phyloP scores from a whole-genome alignment of 2,113 vertebrate genomes.

The Mobula hypostoma region DNA sequence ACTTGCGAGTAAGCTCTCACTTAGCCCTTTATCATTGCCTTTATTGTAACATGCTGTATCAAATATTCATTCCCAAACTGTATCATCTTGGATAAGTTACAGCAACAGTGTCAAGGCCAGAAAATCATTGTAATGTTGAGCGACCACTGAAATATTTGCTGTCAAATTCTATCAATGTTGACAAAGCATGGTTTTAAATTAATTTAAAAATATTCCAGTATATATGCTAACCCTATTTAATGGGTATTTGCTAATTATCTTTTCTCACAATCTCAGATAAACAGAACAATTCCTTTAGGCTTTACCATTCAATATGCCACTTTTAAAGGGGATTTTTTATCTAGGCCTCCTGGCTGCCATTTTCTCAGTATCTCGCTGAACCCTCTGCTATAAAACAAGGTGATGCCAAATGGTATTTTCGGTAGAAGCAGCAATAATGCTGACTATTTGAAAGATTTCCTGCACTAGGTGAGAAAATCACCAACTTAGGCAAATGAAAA shows the following conservation, averaged over 20 bases:
- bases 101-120: not conserved
- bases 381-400: not conserved
- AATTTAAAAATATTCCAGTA: slow-evolving; percentile 7
- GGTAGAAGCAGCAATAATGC: not conserved
- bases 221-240: not conserved
- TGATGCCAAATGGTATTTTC: slow-evolving; percentile 10
- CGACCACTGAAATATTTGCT: not conserved
- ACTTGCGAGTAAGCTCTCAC: not conserved
- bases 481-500: not conserved
- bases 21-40: not conserved
- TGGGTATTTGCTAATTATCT: not conserved
- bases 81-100: not conserved
- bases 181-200: not conserved
- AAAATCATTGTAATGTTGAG: not conserved
- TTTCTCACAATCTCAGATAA: not conserved
- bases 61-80: not conserved
- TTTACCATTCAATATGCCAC: not conserved
- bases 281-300: not conserved
- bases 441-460: not conserved
- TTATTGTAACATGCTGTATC: not conserved
- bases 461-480: not conserved
- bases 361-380: not conserved
- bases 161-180: not conserved
- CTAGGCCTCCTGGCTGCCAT: not conserved
- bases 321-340: not conserved